Evolutionary conservation across 2,888 invertebrate species (phyloP), one percentile per base, ranked within the genome.

Genomic region (Chydorus sphaericus): DNA sequence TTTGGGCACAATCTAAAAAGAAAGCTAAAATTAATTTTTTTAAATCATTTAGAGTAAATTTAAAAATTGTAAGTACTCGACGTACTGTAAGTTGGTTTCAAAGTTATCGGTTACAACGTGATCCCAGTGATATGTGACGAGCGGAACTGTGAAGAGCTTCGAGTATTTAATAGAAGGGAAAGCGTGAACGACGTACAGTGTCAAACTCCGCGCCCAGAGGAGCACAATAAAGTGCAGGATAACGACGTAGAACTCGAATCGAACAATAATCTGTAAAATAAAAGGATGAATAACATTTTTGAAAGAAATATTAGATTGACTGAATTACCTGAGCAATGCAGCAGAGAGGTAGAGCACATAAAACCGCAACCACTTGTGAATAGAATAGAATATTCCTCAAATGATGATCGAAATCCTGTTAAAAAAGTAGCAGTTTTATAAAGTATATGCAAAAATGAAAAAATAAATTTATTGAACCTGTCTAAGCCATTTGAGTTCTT

Each of bases 61-160:
- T 57, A 16, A 30, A 58, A 28, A 38, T 38, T 50, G 23, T 23
- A n/a, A 36, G 23, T 48, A 18, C 49, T 51, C 11, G 4, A 52
- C 23, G n/a, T 20, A 10, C 7, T 39, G 20, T 23, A 23, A 6
- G n/a, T 16, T 39, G 16, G 39, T 8, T 36, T 8, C n/a, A n/a
- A 4, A 52, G 18, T 33, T 23, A 23, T 36, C 28, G 7, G 38
- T 73, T 62, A 79, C 79, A 30, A 81, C 70, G 64, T 76, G 72
- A 31, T 77, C 75, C 82, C 90, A 91, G 57, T 77, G 74, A 4
- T 50, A 96, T 77, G 71, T 97, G 96, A 50, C 87, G 71, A 1
- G 93, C 85, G 58, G 91, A 84, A 64, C 89, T 78, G 69, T 97
- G 96, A 59, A 94, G 74, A 33, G 86, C 81, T 73, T 97, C 94